Base-by-base conservation (phyloP, 1,140 invertebrate species). In the Meteorus sp. region DNA sequence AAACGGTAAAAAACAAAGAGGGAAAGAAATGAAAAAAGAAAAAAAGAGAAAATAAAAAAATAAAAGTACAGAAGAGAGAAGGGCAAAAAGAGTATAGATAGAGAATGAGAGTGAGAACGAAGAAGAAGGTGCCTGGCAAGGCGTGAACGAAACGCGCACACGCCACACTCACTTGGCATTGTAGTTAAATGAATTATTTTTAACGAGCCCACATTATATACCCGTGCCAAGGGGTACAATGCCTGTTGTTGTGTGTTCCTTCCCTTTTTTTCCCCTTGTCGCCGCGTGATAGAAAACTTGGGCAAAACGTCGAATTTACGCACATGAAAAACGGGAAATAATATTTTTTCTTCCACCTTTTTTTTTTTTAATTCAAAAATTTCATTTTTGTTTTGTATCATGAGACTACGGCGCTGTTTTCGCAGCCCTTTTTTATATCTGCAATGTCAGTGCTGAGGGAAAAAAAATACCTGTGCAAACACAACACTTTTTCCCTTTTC, bases 131-230 rank as follows among this genome's bases (percentile, higher is more conserved):
- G 15, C 13, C 39, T 47, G 7, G 20, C 19, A 33, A 59, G 44
- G 47, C 50, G 51, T 37, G 59, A 39, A 52, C 47, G 3, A n/a
- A n/a, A 25, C 41, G 31, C 15, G 44, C 44, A 4, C 17, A 22
- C 37, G 48, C 25, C 39, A 43, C 53, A 47, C 35, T 47, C 56
- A 43, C 27, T 31, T 47, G 13, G 52, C 41, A 63, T 61, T 39
- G 59, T 64, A 64, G 66, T 63, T 71, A 71, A 71, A 63, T 63
- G 66, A 71, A 70, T 71, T 71, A 71, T 71, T 71, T 70, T 68
- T 68, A 68, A 68, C 66, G 66, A 68, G 66, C 57, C 62, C 43
- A 56, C 60, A 67, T 68, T 69, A 68, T 64, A 13, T 43, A 20
- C 44, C 23, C 60, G 39, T 33, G 44, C 6, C n/a, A 23, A 11